Conservation (phyloP, 2,888 invertebrate genomes). For the Tanypteryx hageni region DNA sequence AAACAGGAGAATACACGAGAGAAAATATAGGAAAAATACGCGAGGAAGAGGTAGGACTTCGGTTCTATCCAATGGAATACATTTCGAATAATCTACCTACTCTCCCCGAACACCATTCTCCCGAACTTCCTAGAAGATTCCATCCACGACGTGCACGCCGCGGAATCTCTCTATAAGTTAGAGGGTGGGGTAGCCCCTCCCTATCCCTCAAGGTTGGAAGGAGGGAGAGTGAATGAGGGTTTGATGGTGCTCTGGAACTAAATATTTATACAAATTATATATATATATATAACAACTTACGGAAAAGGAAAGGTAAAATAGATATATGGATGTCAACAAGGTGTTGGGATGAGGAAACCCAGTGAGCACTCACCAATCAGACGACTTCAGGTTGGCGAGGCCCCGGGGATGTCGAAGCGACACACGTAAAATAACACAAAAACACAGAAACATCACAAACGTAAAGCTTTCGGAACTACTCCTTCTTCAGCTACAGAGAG, state of each 20-base stretch:
- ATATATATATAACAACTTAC: no score
- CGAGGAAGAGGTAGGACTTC: conserved; percentile 4
- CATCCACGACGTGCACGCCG: conserved; percentile 45
- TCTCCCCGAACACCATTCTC: neutral
- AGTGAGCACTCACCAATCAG: no score
- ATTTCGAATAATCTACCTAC: conserved; percentile 58
- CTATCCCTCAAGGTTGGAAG: no score
- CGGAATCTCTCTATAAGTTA: conserved; percentile 33
- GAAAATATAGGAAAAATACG: conserved; percentile 35
- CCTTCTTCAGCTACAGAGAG: no score
- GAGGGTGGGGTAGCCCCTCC: neutral
- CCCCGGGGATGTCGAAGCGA: no score
- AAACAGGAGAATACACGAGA: conserved; percentile 38
- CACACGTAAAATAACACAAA: no score
- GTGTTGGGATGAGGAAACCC: no score
- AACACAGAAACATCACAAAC: no score
- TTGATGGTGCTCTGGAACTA: neutral
- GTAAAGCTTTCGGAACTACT: no score
- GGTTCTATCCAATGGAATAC: conserved; percentile 40
- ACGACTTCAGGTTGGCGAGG: no score
- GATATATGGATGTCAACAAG: no score
- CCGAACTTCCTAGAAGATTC: conserved; percentile 34
- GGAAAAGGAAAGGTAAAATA: no score
- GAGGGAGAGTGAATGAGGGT: neutral
- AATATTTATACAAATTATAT: neutral